Conservation (phyloP, 1,140 invertebrate genomes). For the Tribolium castaneum region DNA sequence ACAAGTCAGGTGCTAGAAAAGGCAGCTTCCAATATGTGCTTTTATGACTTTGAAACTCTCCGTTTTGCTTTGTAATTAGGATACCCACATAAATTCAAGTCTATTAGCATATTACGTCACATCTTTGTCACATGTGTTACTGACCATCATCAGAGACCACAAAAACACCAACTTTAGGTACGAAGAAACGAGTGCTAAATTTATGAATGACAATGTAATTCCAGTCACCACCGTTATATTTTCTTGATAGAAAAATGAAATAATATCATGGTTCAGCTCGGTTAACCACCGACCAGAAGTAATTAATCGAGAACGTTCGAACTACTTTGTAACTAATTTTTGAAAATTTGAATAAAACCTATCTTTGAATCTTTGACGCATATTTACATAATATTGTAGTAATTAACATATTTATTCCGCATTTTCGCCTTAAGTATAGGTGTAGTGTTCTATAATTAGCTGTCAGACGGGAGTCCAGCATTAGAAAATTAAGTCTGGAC, state of each 20-base stretch:
- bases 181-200: not conserved
- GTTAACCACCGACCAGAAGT: not conserved
- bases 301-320: not conserved
- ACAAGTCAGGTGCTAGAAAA: not conserved
- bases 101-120: not conserved
- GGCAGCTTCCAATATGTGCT: not conserved
- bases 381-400: not conserved
- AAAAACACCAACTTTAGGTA: not conserved
- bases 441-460: not conserved
- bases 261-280: not conserved
- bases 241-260: not conserved
- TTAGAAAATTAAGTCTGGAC: constrained; percentile 1
- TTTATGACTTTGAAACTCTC: not conserved
- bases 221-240: not conserved
- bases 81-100: not conserved
- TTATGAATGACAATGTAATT: not conserved
- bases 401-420: not conserved
- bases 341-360: not conserved
- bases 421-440: not conserved
- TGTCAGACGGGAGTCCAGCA: not conserved
- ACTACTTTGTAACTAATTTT: not conserved
- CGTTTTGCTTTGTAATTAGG: not conserved
- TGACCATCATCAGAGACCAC: not conserved
- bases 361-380: not conserved
- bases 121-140: not conserved